These are phyloP conservation scores for Trachelipus rathkii DNA, from an alignment of 1,140 invertebrate genomes.

Conservation along the genomic window DNA sequence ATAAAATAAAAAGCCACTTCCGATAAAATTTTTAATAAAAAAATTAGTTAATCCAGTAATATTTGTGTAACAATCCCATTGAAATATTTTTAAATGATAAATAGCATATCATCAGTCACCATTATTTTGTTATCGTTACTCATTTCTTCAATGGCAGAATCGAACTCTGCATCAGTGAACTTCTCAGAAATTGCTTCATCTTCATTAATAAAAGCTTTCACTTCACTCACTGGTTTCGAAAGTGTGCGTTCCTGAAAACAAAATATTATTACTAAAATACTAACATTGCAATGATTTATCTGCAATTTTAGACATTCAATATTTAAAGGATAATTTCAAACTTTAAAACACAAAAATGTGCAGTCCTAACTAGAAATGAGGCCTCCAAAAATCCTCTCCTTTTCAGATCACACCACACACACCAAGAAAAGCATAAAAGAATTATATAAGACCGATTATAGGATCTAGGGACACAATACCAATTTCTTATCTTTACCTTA, in stretches of 20 bases:
- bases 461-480: too few relatives aligned
- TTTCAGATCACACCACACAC: too few relatives aligned
- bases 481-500: too few relatives aligned
- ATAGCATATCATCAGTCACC: conserved; percentile 81
- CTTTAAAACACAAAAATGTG: too few relatives aligned
- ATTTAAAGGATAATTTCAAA: not conserved
- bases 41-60: too few relatives aligned
- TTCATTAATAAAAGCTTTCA: conserved; percentile 61
- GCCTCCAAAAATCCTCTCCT: too few relatives aligned
- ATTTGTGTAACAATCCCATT: too few relatives aligned
- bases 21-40: too few relatives aligned
- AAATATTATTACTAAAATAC: not conserved
- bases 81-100: conserved; percentile 64
- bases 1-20: too few relatives aligned
- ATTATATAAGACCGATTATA: too few relatives aligned
- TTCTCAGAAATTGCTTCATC: conserved; percentile 54
- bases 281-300: not conserved
- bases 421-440: too few relatives aligned
- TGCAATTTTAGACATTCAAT: not conserved
- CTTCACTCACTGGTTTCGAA: conserved; percentile 59
- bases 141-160: conserved; percentile 74
- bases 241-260: conserved; percentile 60
- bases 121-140: conserved; percentile 86
- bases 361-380: too few relatives aligned
- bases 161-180: conserved; percentile 69